phyloP scores from a whole-genome alignment of 2,113 vertebrate species.

The Rhinopomastus cyanomelas region DNA sequence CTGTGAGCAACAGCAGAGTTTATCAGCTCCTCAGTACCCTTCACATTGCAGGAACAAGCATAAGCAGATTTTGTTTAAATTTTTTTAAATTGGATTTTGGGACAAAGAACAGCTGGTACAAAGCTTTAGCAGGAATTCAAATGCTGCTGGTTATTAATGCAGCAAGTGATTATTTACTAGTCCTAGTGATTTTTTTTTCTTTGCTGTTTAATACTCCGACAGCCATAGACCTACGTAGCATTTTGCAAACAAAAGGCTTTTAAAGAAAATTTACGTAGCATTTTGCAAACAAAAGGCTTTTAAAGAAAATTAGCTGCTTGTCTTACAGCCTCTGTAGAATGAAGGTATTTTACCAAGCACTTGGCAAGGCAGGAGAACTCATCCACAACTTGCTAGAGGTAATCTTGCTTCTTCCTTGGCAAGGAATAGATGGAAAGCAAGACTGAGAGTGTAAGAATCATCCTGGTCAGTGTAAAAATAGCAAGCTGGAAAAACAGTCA shows the following conservation, averaged over 20 bases:
- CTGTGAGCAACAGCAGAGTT: not conserved
- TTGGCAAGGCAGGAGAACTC: conserved; percentile 28
- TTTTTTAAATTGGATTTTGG: conserved; percentile 66
- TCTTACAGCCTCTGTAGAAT: conserved; percentile 3
- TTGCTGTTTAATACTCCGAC: conserved; percentile 44
- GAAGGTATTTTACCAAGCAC: not conserved
- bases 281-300: conserved; percentile 11
- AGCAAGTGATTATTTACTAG: conserved; percentile 53
- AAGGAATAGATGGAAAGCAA: not conserved
- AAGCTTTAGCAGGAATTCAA: conserved; percentile 66
- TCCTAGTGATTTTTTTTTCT: conserved; percentile 35
- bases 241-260: conserved; percentile 11
- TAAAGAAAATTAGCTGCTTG: conserved; percentile 1
- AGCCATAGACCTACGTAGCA: not conserved
- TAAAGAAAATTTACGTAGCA: not conserved
- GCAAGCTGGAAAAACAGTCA: not conserved
- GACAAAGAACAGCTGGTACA: conserved; percentile 63
- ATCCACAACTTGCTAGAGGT: not conserved
- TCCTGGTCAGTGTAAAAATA: conserved; percentile 9
- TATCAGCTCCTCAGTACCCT: not conserved
- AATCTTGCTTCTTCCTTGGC: not conserved
- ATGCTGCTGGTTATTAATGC: conserved; percentile 55
- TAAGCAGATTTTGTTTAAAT: conserved; percentile 50
- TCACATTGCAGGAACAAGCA: conserved; percentile 32
- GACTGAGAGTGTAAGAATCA: not conserved